Base-by-base conservation (phyloP, 1,140 invertebrate species). In the Drosophila simulans region DNA sequence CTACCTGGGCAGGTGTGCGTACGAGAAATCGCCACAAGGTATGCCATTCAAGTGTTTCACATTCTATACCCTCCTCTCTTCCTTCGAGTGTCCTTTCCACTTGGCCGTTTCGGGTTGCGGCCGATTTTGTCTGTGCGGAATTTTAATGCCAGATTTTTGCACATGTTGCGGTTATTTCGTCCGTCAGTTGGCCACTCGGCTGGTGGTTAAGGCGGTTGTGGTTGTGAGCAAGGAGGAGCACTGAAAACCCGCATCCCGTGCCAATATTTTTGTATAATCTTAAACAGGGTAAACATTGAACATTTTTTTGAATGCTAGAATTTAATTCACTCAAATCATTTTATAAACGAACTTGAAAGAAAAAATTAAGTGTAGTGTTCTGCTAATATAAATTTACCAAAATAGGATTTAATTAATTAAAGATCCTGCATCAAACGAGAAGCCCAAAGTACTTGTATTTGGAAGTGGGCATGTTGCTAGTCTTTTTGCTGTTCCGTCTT, bases 21-120 rank as follows among this genome's bases (percentile, higher is more conserved):
- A 65, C 42, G 93, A 95, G 57, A 93, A 95, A 63, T 92, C 94
- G 52, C 96, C 96, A 3, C 94, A 95, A 94, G 96, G 96, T 95
- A 92, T 94, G 93, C 94, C 48, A 59, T 66, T 8, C 27, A 55
- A 54, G 39, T 40, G 42, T 39, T 55, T 70, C 43, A 13, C 15
- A 31, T 10, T 11, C 46, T 51, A 25, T 4, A 5, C n/a, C 35
- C 22, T n/a, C 12, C 34, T 20, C 2, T 4, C 3, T 0, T 13
- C 45, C n/a, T 13, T 5, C 46, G 22, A 25, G 27, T 49, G 25
- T 49, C 46, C 17, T 12, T 20, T 31, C 13, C 17, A 1, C 25
- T 12, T 22, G 20, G 8, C 11, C 64, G 2, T 69, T 56, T 35
- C 68, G 65, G 49, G 68, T 42, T 70, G 68, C 42, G 52, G 51